phyloP scores from a whole-genome alignment of 2,888 invertebrate species.

The Drosophila kuntzei region DNA sequence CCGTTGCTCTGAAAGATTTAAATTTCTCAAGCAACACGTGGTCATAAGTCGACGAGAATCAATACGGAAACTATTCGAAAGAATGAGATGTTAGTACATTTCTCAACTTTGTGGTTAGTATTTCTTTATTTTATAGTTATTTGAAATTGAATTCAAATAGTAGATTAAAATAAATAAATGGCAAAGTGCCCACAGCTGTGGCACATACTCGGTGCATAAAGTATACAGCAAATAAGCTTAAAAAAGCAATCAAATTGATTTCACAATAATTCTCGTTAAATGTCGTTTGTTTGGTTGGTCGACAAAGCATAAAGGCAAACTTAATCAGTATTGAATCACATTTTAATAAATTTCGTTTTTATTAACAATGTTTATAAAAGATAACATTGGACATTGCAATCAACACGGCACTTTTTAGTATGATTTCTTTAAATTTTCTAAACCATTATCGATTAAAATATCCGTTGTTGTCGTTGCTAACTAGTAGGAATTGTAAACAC shows the following conservation, averaged over 20 bases:
- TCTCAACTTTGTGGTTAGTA: constrained; percentile 9
- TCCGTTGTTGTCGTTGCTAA: too few relatives aligned
- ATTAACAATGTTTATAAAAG: background rate
- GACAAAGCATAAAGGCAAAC: constrained; percentile 16
- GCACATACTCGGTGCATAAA: background rate
- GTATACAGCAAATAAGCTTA: constrained; percentile 24
- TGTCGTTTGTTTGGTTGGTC: background rate
- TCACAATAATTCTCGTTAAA: constrained; percentile 20
- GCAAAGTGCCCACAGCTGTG: constrained; percentile 36
- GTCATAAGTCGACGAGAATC: constrained; percentile 3
- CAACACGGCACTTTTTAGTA: too few relatives aligned
- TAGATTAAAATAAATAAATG: constrained; percentile 52
- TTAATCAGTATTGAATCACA: constrained; percentile 8
- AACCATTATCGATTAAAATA: too few relatives aligned
- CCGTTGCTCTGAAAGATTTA: constrained; percentile 5
- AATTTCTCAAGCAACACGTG: constrained; percentile 2
- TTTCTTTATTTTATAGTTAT: constrained; percentile 41
- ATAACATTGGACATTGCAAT: background rate
- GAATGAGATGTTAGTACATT: background rate
- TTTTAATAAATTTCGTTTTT: constrained; percentile 6
- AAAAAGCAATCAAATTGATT: constrained; percentile 37
- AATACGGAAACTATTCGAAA: constrained; percentile 3
- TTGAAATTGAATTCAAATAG: constrained; percentile 55
- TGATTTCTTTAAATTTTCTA: too few relatives aligned
- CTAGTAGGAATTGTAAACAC: too few relatives aligned